Conservation (phyloP, 2,797 vertebrate species). For the Anguilla megastoma region DNA sequence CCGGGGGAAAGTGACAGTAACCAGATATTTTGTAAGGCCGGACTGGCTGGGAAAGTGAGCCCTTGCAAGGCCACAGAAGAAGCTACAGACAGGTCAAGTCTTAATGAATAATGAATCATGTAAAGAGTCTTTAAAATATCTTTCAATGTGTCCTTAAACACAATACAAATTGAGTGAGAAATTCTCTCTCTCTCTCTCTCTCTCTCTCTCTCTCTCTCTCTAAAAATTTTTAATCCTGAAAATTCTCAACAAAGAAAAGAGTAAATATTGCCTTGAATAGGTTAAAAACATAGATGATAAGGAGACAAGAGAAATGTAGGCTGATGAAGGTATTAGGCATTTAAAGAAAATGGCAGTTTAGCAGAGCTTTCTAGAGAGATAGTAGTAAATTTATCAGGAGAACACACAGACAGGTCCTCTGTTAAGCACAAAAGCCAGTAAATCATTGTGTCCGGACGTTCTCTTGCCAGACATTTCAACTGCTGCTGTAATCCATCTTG, state of each 20-base stretch:
- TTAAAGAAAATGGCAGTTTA: constrained; percentile 11
- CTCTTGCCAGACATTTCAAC: constrained; percentile 16
- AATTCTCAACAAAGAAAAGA: constrained; percentile 1
- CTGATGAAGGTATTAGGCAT: constrained; percentile 8
- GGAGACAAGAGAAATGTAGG: background rate
- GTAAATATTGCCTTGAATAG: background rate
- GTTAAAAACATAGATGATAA: background rate
- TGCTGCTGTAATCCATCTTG: constrained; percentile 13
- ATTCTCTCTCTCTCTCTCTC: background rate
- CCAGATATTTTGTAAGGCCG: constrained; percentile 36
- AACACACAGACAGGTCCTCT: constrained; percentile 3
- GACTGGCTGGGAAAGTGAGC: constrained; percentile 56
- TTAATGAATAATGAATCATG: constrained; percentile 38
- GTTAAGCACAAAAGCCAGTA: constrained; percentile 18
- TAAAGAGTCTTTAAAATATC: background rate
- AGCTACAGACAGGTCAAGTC: constrained; percentile 50
- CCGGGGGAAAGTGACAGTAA: constrained; percentile 34
- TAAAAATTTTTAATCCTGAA: constrained; percentile 2
- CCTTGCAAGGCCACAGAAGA: constrained; percentile 40
- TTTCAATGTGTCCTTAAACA: background rate
- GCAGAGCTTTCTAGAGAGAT: constrained; percentile 5
- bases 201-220: background rate
- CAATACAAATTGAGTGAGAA: background rate
- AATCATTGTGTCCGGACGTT: background rate
- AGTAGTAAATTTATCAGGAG: constrained; percentile 2